Conservation (phyloP, 2,888 invertebrate genomes). For the Ashinkailepas kermadecensis region DNA sequence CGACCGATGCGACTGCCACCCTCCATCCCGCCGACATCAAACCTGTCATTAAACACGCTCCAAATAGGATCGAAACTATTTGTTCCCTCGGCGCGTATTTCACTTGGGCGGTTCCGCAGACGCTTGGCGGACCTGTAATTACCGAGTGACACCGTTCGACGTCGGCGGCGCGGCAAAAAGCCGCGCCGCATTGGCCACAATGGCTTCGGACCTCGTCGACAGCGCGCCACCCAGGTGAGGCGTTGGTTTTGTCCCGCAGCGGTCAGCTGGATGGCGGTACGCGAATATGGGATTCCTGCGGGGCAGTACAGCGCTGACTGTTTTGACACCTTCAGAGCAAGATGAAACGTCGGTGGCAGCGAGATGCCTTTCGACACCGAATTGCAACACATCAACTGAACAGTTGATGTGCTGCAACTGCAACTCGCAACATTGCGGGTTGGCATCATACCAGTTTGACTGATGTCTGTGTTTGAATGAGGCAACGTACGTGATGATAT, state of each 20-base stretch:
- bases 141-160: not conserved
- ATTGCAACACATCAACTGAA: too few relatives aligned
- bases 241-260: not conserved
- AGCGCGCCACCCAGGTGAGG: not conserved
- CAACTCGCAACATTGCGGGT: too few relatives aligned
- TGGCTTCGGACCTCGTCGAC: not conserved
- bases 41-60: not conserved
- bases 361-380: too few relatives aligned
- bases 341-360: not conserved
- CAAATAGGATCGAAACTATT: not conserved
- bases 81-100: not conserved
- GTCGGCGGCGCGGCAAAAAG: not conserved
- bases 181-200: not conserved
- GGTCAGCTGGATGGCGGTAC: too few relatives aligned
- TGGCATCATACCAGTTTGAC: too few relatives aligned
- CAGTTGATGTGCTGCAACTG: too few relatives aligned
- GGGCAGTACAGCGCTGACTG: too few relatives aligned
- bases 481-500: too few relatives aligned
- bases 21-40: not conserved
- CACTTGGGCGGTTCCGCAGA: not conserved
- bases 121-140: not conserved
- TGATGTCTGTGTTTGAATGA: too few relatives aligned
- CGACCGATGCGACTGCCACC: not conserved
- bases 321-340: not conserved
- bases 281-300: too few relatives aligned